Evolutionary conservation across 1,140 invertebrate genomes (phyloP), one percentile per base, ranked within the genome.

Genomic region (Andrena cerasifolii): DNA sequence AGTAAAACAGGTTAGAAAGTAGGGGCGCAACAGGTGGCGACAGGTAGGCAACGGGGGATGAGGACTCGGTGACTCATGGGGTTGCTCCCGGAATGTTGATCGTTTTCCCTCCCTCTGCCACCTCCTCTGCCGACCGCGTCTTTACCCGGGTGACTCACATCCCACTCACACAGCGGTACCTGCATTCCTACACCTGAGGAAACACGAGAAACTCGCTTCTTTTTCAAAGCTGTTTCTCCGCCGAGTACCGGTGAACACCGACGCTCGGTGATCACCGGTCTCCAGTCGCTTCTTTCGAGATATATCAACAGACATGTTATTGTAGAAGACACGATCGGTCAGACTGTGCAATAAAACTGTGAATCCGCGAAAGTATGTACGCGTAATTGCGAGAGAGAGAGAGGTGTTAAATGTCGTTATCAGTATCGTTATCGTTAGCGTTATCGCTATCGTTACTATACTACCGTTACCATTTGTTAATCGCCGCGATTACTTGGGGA

Each of bases 61-160:
- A 84, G 79, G 81, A 88, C 80, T 73, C 78, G 86, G 74, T 89
- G 89, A 90, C 83, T 85, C 88, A 87, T 79, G 82, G 88, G 87
- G 88, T 87, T 88, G 82, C 85, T 86, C 86, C 83, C 73, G 76
- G 87, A 88, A 90, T 89, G 84, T 83, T 78, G 80, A 83, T 75
- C 82, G 83, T 73, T 53, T 56, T 49, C 43, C 47, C 59, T 33
- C 63, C 72, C 65, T 45, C 59, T 33, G 51, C 62, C 14, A 10
- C 49, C 14, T 58, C 31, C 26, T 12, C 24, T 28, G 21, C 28
- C 31, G 10, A n/a, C n/a, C n/a, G 62, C 58, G 26, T 82, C 83
- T 78, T 85, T 83, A 83, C 83, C 83, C 74, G 83, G 73, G 56
- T 85, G 83, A 85, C 81, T 85, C 83, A 83, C 83, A 71, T 78